These are phyloP conservation scores for Electrona antarctica DNA, from an alignment of 2,113 vertebrate genomes.

Conservation along the genomic window DNA sequence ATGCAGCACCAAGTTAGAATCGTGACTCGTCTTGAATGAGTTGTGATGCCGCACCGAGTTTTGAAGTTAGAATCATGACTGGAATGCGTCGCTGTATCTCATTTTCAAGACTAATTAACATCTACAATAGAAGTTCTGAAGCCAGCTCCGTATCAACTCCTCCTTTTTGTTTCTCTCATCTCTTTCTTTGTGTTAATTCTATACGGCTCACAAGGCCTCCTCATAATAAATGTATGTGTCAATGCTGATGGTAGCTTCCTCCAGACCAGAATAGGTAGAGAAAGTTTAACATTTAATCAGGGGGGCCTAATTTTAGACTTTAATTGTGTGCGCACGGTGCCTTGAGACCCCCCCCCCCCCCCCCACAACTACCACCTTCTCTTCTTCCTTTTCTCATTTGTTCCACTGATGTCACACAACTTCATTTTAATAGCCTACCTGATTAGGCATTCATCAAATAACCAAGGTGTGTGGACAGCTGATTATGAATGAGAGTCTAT, in stretches of 20 bases:
- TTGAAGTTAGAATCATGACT: no score
- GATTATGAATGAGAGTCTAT: conserved; percentile 42
- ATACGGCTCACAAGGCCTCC: conserved; percentile 17
- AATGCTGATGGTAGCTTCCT: conserved; percentile 63
- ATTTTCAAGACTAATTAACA: no score
- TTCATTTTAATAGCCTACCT: conserved; percentile 79
- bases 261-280: conserved; percentile 72
- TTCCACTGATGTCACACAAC: conserved; percentile 69
- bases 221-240: conserved; percentile 63
- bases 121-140: no score
- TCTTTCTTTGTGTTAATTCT: neutral
- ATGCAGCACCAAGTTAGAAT: no score
- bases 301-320: conserved; percentile 78
- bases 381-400: conserved; percentile 78
- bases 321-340: conserved; percentile 65
- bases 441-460: conserved; percentile 81
- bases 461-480: conserved; percentile 49
- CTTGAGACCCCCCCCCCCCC: conserved; percentile 50
- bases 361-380: conserved; percentile 47
- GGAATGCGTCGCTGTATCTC: no score
- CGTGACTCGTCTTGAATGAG: no score
- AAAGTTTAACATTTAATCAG: conserved; percentile 83
- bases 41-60: no score
- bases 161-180: no score
- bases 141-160: no score